These are phyloP conservation scores for Tadarida brasiliensis DNA, from an alignment of 2,797 vertebrate species.

Conservation along the genomic window DNA sequence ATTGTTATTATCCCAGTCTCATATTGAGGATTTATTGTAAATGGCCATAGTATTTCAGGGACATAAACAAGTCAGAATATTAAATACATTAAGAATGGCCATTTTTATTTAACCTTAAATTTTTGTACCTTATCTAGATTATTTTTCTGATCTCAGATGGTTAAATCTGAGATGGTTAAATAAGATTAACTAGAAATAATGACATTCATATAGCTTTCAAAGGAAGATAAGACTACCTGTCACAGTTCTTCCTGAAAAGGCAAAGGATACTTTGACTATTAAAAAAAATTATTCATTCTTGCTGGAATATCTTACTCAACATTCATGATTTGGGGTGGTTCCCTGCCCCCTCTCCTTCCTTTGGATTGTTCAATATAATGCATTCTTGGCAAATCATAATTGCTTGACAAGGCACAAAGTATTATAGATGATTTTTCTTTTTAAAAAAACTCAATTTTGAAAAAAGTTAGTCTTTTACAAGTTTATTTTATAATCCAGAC, in stretches of 20 bases:
- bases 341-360: background rate
- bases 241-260: conserved; percentile 20
- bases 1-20: background rate
- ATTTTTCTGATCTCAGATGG: conserved; percentile 50
- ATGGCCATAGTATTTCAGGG: conserved; percentile 5
- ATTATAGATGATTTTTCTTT: conserved; percentile 29
- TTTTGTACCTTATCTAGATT: background rate
- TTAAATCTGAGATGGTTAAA: conserved; percentile 33
- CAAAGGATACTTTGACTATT: conserved; percentile 44
- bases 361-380: background rate
- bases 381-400: conserved; percentile 14
- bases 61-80: conserved; percentile 17
- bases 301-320: background rate
- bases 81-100: background rate
- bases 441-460: conserved; percentile 44
- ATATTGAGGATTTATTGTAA: conserved; percentile 40
- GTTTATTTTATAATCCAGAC: conserved; percentile 15
- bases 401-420: background rate
- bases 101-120: conserved; percentile 48
- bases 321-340: background rate
- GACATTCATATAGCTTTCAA: conserved; percentile 13
- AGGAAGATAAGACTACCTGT: background rate
- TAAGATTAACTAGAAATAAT: conserved; percentile 47
- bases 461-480: conserved; percentile 40
- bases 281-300: conserved; percentile 7